Evolutionary conservation across 2,888 invertebrate species (phyloP), one percentile per base, ranked within the genome.

Genomic region (Herminia tarsipennalis): DNA sequence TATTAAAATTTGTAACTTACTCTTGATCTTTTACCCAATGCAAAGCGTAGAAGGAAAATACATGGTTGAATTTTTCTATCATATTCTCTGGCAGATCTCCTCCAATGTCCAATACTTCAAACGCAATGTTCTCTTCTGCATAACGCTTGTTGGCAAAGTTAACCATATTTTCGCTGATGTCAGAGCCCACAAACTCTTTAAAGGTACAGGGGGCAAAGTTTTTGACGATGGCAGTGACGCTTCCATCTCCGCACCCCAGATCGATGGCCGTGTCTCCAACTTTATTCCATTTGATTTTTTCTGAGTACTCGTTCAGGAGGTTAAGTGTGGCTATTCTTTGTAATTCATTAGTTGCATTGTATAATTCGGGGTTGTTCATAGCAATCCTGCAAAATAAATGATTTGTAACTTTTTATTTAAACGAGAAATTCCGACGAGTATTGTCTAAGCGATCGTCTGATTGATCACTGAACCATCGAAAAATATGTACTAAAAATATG

Each of bases 211-310:
- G 94, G 35, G 96, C 66, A 47, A 92, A 81, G 0, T 94, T 94
- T 46, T 94, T 81, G 35, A 96, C 81, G 24, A 78, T 58, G 12
- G 94, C 92, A 0, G 66, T 55, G 8, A 95, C 94, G 66, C 94
- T 93, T 0, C 95, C 95, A 17, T 95, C 94, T 0, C 95, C 96
- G 46, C 94, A 95, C 0, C 96, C 96, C 10, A 96, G 89, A 65
- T 56, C 65, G 18, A 95, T 66, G 9, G 94, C 73, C 3, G 78
- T 77, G 28, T 81, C 78, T 24, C 52, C 65, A 41, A 88, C 84
- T 6, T 76, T 60, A 30, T 86, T 84, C 94, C 94, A 94, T 40
- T 92, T 83, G 21, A 95, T 81, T 53, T 88, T 78, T 12, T 85
- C 78, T 5, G 92, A 79, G 71, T 94, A 95, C 66, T 94, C 94